Evolutionary conservation across 2,888 invertebrate species (phyloP).

Genomic region (Brachyptera putata): DNA sequence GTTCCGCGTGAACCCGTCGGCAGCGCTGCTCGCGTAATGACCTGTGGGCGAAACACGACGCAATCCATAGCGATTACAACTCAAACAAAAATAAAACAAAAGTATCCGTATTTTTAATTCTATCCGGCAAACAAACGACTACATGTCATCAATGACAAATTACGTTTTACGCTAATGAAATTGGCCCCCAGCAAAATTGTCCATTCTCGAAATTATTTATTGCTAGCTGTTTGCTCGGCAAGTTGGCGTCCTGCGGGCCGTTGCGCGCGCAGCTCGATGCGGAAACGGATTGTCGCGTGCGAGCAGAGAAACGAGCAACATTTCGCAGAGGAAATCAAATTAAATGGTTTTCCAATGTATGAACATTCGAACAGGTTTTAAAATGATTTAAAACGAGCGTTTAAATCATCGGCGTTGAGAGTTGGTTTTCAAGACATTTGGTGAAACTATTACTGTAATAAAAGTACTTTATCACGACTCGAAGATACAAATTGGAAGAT

Average conservation of each 20-base stretch:
- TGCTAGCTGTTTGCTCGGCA: neutral
- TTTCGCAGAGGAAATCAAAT: neutral
- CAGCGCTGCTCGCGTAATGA: too few relatives aligned
- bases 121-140: slow-evolving; percentile 5
- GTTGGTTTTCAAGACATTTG: too few relatives aligned
- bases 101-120: neutral
- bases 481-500: too few relatives aligned
- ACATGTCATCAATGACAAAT: slow-evolving; percentile 25
- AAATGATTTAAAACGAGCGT: too few relatives aligned
- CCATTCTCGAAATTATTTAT: slow-evolving; percentile 29
- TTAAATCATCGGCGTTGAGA: too few relatives aligned
- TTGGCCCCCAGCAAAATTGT: slow-evolving; percentile 27
- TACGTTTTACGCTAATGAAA: slow-evolving; percentile 28
- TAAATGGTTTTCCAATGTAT: slow-evolving; percentile 3
- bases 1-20: too few relatives aligned
- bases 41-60: too few relatives aligned
- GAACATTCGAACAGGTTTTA: too few relatives aligned
- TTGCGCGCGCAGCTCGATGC: too few relatives aligned
- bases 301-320: neutral
- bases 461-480: too few relatives aligned
- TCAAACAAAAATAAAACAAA: slow-evolving; percentile 6
- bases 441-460: too few relatives aligned
- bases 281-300: too few relatives aligned
- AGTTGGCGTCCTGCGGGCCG: neutral
- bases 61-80: neutral